Conservation (phyloP, 2,797 vertebrate species). For the Picus viridis region DNA sequence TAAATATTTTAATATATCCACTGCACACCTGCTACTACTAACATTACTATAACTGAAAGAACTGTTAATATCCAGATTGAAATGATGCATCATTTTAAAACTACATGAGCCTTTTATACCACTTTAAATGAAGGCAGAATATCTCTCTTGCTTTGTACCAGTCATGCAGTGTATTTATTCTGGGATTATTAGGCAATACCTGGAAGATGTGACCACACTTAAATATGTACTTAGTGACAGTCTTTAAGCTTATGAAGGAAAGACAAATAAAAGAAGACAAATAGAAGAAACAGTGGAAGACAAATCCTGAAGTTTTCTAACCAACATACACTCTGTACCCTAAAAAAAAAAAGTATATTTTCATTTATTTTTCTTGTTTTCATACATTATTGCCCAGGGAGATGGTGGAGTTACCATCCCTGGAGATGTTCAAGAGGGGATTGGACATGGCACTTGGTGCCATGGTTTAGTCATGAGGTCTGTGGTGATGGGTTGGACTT, state of each 20-base stretch:
- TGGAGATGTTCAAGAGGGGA: too few relatives aligned
- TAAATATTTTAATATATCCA: not conserved
- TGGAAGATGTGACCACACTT: not conserved
- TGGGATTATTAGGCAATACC: not conserved
- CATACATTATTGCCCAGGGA: too few relatives aligned
- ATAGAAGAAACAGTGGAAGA: not conserved
- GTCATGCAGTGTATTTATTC: not conserved
- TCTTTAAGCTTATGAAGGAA: not conserved
- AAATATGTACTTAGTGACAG: not conserved
- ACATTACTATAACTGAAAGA: not conserved
- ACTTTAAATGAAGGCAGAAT: not conserved
- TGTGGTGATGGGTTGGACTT: too few relatives aligned
- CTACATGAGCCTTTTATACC: not conserved
- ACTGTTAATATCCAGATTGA: not conserved
- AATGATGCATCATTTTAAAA: not conserved
- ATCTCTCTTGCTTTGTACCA: not conserved
- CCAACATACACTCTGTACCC: accelerated
- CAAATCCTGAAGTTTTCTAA: not conserved
- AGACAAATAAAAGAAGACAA: not conserved
- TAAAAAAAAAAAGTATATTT: not conserved
- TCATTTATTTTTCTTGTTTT: not conserved
- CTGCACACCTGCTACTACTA: not conserved
- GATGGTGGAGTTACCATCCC: too few relatives aligned
- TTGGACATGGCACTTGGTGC: too few relatives aligned
- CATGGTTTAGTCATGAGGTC: too few relatives aligned